Base-by-base conservation (phyloP, 2,797 vertebrate species). In the Aeoliscus strigatus region DNA sequence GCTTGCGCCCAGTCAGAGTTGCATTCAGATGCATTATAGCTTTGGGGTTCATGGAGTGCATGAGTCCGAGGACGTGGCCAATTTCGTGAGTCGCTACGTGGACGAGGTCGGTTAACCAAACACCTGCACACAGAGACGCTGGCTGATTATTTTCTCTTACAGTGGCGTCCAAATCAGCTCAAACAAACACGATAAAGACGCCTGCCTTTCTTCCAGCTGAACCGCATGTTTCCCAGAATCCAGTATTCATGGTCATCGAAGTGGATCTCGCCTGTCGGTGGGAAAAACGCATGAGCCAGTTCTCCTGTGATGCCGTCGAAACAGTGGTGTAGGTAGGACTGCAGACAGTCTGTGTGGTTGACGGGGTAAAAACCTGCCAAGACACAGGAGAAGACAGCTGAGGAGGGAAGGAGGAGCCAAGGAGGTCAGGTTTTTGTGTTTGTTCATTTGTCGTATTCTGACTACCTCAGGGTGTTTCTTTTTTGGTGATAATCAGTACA, bases 11-110 rank as follows among this genome's bases (percentile, higher is more conserved):
- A 0, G 93, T 94, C 79, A 97, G 44, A 0, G 95, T 99, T 51
- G 96, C 94, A 0, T 99, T 99, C 66, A 96, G 85, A 81, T 99
- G 94, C 96, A 99, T 99, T 61, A 99, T 90, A 12, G 95, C 93
- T 0, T 65, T 88, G 0, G 89, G 74, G 34, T 95, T 87, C 79
- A 91, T 84, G 1, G 96, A 97, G 83, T 99, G 96, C 96, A 99
- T 99, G 33, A 99, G 89, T 2, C 96, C 96, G 23, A 99, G 75
- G 2, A 88, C 90, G 0, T 99, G 96, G 5, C 96, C 95, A 0
- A 99, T 96, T 76, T 99, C 96, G 0, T 99, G 96, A 17, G 94
- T 93, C 0, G 95, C 94, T 21, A 99, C 91, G 0, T 99, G 96
- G 11, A 99, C 94, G 39, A 99, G 86, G 66, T 99, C 93, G 0